phyloP scores from a whole-genome alignment of 2,797 vertebrate species.

The Selene dorsalis region DNA sequence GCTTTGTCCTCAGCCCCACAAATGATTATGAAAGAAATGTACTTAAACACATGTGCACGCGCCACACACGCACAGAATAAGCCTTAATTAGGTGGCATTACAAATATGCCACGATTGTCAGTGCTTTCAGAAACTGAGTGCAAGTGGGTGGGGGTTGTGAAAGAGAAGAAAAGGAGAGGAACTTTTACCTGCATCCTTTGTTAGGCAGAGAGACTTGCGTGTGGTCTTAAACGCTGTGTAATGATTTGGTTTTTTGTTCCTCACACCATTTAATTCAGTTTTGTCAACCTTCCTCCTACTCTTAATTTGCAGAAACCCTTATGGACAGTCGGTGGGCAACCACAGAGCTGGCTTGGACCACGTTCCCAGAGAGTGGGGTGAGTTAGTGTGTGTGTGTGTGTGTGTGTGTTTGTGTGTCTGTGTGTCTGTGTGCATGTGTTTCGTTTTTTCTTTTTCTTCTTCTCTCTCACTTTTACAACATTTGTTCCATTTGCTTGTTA shows the following conservation, averaged over 20 bases:
- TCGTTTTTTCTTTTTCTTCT: slow-evolving; percentile 28
- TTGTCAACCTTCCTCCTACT: slow-evolving; percentile 67
- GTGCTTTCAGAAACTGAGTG: slow-evolving; percentile 61
- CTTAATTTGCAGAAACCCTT: slow-evolving; percentile 91
- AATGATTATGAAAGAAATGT: slow-evolving; percentile 64
- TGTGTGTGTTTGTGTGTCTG: slow-evolving; percentile 47
- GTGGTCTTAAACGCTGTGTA: slow-evolving; percentile 52
- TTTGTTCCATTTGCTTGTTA: slow-evolving; percentile 83
- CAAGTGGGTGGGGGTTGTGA: slow-evolving; percentile 62
- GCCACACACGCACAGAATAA: slow-evolving; percentile 24
- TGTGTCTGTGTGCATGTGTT: slow-evolving; percentile 53
- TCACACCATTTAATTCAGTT: slow-evolving; percentile 49
- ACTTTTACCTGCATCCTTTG: slow-evolving; percentile 63
- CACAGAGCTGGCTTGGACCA: slow-evolving; percentile 96
- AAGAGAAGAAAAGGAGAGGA: slow-evolving; percentile 39
- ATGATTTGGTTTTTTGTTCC: slow-evolving; percentile 25
- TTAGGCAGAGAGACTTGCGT: slow-evolving; percentile 32
- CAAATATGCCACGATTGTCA: slow-evolving; percentile 65
- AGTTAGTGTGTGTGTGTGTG: slow-evolving; percentile 74
- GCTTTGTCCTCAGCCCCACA: slow-evolving; percentile 62
- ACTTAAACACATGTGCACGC: slow-evolving; percentile 33
- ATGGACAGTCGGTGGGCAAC: slow-evolving; percentile 99
- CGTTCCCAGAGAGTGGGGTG: slow-evolving; percentile 97
- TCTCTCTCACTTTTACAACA: slow-evolving; percentile 55
- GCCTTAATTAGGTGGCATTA: slow-evolving; percentile 70